Conservation (phyloP, 1,140 invertebrate genomes). For the Bombus breviceps region DNA sequence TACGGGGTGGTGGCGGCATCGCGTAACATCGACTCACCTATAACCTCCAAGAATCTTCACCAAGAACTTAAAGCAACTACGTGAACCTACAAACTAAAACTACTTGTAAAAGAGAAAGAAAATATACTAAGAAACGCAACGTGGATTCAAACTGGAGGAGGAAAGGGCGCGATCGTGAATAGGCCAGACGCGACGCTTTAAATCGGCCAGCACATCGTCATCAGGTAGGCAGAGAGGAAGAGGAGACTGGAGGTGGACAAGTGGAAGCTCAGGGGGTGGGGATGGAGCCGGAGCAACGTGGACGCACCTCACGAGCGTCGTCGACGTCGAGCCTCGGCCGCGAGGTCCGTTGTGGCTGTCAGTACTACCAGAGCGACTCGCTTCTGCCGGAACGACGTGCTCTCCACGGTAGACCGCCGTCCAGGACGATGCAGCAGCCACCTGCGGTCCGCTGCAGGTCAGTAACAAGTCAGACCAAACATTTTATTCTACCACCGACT, state of each 20-base stretch:
- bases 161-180: slow-evolving; percentile 19
- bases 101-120: background rate
- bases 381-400: slow-evolving; percentile 88
- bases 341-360: slow-evolving; percentile 92
- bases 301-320: slow-evolving; percentile 83
- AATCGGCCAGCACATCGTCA: background rate
- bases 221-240: slow-evolving; percentile 46
- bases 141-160: background rate
- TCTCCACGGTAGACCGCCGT: slow-evolving; percentile 82
- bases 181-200: slow-evolving; percentile 11
- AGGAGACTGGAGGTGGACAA: slow-evolving; percentile 59
- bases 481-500: background rate
- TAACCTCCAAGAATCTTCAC: background rate
- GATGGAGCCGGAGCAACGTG: slow-evolving; percentile 76
- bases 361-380: slow-evolving; percentile 91
- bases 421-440: slow-evolving; percentile 68
- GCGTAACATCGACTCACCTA: background rate
- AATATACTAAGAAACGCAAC: background rate
- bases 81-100: background rate
- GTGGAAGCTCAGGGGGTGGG: slow-evolving; percentile 61
- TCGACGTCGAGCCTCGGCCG: slow-evolving; percentile 84
- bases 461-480: slow-evolving; percentile 48
- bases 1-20: background rate
- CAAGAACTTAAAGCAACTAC: background rate
- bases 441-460: slow-evolving; percentile 68